These are phyloP conservation scores for Ganaspis sp. DNA, from an alignment of 1,140 invertebrate species.

Conservation along the genomic window DNA sequence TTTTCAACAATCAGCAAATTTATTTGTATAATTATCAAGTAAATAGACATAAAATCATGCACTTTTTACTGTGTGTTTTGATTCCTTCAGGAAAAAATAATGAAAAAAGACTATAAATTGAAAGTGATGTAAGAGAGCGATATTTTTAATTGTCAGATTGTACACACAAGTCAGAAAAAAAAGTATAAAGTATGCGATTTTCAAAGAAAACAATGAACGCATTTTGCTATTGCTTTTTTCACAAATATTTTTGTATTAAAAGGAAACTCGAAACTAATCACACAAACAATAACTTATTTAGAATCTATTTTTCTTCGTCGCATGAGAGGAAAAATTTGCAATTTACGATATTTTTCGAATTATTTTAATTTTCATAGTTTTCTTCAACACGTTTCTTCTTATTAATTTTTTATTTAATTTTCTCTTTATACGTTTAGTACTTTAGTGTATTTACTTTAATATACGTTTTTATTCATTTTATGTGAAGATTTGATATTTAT, in stretches of 20 bases:
- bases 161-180: not conserved
- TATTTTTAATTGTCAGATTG: not conserved
- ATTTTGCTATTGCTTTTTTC: not conserved
- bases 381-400: too few species aligned
- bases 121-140: not conserved
- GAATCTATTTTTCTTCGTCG: too few species aligned
- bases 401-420: too few species aligned
- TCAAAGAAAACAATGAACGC: not conserved
- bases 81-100: not conserved
- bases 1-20: not conserved
- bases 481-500: too few species aligned
- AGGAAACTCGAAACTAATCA: too few species aligned
- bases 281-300: too few species aligned
- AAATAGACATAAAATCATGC: not conserved
- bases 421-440: too few species aligned
- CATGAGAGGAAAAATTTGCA: too few species aligned
- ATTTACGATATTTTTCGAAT: too few species aligned
- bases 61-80: not conserved
- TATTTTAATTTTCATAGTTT: too few species aligned
- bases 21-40: not conserved
- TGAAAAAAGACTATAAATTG: slow-evolving; percentile 1
- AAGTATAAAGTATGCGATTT: not conserved
- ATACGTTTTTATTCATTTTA: too few species aligned
- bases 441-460: too few species aligned
- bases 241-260: not conserved